These are phyloP conservation scores for Anadara kagoshimensis DNA, from an alignment of 1,140 invertebrate genomes.

Conservation along the genomic window DNA sequence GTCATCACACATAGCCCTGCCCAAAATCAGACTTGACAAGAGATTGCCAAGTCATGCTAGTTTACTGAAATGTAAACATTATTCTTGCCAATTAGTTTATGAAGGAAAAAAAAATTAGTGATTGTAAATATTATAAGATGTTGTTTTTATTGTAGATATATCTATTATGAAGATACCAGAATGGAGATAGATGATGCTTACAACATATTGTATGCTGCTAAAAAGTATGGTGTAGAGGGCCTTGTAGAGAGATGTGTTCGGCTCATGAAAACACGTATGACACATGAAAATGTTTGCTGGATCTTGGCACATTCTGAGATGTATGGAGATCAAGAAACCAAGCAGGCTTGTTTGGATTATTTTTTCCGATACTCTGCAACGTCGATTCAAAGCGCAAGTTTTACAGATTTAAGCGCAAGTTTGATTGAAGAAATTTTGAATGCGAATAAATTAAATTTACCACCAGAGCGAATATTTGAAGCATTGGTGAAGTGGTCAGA, in stretches of 20 bases:
- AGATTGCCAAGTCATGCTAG: neutral
- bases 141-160: slow-evolving; percentile 14
- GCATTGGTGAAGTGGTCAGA: slow-evolving; percentile 24
- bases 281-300: slow-evolving; percentile 11
- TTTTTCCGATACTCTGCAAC: slow-evolving; percentile 5
- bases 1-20: neutral
- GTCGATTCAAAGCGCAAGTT: neutral
- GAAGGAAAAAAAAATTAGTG: neutral
- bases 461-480: slow-evolving; percentile 33
- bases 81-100: too few species aligned
- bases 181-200: slow-evolving; percentile 8
- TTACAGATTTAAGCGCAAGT: slow-evolving; percentile 7
- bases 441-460: slow-evolving; percentile 23
- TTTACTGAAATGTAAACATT: too few species aligned
- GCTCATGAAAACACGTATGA: slow-evolving; percentile 14
- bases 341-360: slow-evolving; percentile 8
- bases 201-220: slow-evolving; percentile 7
- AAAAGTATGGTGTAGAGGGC: slow-evolving; percentile 16
- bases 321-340: slow-evolving; percentile 1
- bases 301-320: slow-evolving; percentile 3
- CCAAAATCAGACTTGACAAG: neutral
- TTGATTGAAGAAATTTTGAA: slow-evolving; percentile 23
- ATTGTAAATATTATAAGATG: neutral
- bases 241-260: slow-evolving; percentile 7
- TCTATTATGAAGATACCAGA: slow-evolving; percentile 23